A percentile compares a stretch with the other conserved stretches of the same genome.
Conservation (phyloP, 2,888 invertebrate genomes). For the Timema cristinae region DNA sequence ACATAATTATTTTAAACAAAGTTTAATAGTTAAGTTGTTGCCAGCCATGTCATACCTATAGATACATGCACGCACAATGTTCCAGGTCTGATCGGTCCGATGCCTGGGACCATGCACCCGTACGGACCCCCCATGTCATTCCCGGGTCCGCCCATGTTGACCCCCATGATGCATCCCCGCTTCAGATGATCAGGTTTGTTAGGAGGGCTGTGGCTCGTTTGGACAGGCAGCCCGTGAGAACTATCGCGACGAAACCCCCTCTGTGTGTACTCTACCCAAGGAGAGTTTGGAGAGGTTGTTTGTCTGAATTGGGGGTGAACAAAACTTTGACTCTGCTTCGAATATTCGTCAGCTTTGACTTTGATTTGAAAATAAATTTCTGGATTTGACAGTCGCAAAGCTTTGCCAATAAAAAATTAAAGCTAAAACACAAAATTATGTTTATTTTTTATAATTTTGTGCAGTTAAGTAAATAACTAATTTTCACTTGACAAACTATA, state of each 20-base stretch:
- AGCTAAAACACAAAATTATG: background rate
- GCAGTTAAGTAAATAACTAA: no score
- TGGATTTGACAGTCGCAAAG: no score
- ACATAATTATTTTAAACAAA: background rate
- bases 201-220: slow-evolving; percentile 54
- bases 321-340: no score
- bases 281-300: background rate
- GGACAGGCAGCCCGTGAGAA: slow-evolving; percentile 49
- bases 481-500: no score
- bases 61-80: slow-evolving; percentile 15
- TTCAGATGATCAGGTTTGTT: slow-evolving; percentile 74
- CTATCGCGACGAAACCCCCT: slow-evolving; percentile 30
- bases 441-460: no score
- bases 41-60: background rate
- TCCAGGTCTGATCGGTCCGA: slow-evolving; percentile 46
- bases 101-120: slow-evolving; percentile 51
- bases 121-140: slow-evolving; percentile 47
- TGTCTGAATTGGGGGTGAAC: background rate
- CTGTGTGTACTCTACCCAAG: slow-evolving; percentile 13
- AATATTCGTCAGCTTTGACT: no score
- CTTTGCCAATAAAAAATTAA: background rate
- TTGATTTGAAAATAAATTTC: no score
- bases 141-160: slow-evolving; percentile 51
- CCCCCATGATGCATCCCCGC: slow-evolving; percentile 77
- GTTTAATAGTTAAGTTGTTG: background rate